Base-by-base conservation (phyloP, 1,140 invertebrate genomes). In the Melipona quadrifasciata region DNA sequence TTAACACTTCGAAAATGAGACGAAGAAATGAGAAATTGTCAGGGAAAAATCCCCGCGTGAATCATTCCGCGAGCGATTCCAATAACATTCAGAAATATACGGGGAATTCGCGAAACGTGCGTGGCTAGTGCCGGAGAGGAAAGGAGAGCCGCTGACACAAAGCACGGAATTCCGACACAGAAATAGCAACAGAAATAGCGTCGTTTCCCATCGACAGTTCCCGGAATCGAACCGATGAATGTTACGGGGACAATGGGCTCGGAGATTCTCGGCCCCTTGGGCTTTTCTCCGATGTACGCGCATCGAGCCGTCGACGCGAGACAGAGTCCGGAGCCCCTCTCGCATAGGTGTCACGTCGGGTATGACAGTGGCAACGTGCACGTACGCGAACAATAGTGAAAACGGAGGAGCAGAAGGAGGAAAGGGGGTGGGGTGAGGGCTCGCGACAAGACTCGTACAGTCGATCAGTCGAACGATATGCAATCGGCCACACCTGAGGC, bases 381-480 rank as follows among this genome's bases (percentile, higher is more conserved):
- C 11, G 55, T 31, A 34, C 34, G 31, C 34, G 47, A 27, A 82
- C 80, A 81, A 77, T 87, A 53, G 65, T 21, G 19, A 17, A 57
- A 53, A 64, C 39, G 47, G 39, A 8, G 39, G 39, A 47, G 39
- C 8, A 8, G 39, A 6, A 47, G 39, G 39, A 10, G 39, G 39
- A 47, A n/a, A 8, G 39, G 8, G 39, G 39, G 8, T 8, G 39
- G 5, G 39, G 2, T 31, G 39, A 47, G 6, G 58, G 27, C 16
- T 31, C 31, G 61, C 61, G 64, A 68, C 47, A 34, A n/a, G 21
- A 71, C 65, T 58, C 65, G 55, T 71, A 64, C 68, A 77, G 75
- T 71, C 74, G 80, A 89, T 86, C 88, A 65, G 86, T 81, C 80
- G 58, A 51, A 68, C 67, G 77, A 86, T 79, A 86, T 31, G 80